Evolutionary conservation across 2,888 invertebrate species (phyloP), one percentile per base, ranked within the genome.

Genomic region (Melieria omissa): DNA sequence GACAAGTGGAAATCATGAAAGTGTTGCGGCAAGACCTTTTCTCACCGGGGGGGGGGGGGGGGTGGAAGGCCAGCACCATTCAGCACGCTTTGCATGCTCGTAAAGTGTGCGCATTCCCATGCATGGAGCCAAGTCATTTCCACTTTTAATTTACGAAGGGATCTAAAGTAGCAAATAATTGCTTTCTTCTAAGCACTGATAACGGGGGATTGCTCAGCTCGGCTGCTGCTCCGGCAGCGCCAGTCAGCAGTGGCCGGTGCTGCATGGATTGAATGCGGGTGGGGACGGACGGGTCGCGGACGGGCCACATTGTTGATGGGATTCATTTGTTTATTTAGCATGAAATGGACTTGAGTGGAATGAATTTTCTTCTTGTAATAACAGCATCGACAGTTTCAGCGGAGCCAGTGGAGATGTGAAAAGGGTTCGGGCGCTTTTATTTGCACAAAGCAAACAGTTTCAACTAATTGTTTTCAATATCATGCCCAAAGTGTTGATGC

Each of bases 101-200:
- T 52, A 52, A 52, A 52, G 14, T 52, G 6, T 52, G 5, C 14
- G 14, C 52, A 52, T 52, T 52, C 14, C 52, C 14, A 58, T 58
- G 29, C n/a, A 58, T 29, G 14, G 7, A 61, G 41, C 16, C 41
- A 9, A 16, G 75, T 75, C 75, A 76, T 77, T 76, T 73, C 72
- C 74, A 78, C 78, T 29, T 81, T 81, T 80, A 78, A 81, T 81
- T 81, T 80, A 77, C 80, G 81, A 78, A 77, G 74, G 75, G 70
- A 74, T 73, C 74, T 73, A 80, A 80, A 81, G 80, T 80, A 81
- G 80, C 78, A 81, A 81, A 81, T 81, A 81, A 81, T 81, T 81
- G 78, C 79, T 79, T 77, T 72, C 79, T 77, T 75, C 76, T 77
- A 77, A 79, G 78, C 42, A 61, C 61, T 61, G 61, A 61, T 61